Conservation (phyloP, 1,140 invertebrate species). For the Centruroides sculpturatus region DNA sequence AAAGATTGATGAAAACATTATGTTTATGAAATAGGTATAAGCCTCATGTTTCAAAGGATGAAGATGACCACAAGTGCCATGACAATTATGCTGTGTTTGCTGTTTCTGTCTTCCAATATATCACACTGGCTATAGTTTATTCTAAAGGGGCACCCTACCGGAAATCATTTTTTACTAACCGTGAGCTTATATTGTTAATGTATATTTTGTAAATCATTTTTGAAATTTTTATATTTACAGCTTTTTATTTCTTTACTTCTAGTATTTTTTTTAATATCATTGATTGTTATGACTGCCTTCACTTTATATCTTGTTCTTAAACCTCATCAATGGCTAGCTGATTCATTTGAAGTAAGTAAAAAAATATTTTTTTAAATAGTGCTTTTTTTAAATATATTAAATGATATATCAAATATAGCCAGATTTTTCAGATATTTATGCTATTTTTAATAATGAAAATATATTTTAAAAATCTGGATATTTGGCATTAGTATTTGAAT, state of each 20-base stretch:
- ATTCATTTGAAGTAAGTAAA: neutral
- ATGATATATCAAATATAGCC: no score
- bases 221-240: neutral
- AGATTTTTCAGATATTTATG: no score
- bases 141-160: constrained; percentile 41
- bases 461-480: no score
- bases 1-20: no score
- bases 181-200: constrained; percentile 22
- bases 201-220: neutral
- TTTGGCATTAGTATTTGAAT: no score
- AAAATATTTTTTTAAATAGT: no score
- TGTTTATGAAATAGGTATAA: constrained; percentile 11
- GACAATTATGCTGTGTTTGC: constrained; percentile 40
- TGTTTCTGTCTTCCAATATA: constrained; percentile 47
- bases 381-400: no score
- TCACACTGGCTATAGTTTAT: constrained; percentile 40
- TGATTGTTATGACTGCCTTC: constrained; percentile 44
- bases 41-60: constrained; percentile 18
- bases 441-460: no score
- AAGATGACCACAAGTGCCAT: constrained; percentile 28
- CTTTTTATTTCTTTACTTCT: neutral
- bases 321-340: constrained; percentile 44
- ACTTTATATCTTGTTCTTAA: constrained; percentile 52
- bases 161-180: constrained; percentile 37
- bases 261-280: constrained; percentile 40